phyloP scores from a whole-genome alignment of 2,797 vertebrate genomes.

The Acestrorhynchus altus region DNA sequence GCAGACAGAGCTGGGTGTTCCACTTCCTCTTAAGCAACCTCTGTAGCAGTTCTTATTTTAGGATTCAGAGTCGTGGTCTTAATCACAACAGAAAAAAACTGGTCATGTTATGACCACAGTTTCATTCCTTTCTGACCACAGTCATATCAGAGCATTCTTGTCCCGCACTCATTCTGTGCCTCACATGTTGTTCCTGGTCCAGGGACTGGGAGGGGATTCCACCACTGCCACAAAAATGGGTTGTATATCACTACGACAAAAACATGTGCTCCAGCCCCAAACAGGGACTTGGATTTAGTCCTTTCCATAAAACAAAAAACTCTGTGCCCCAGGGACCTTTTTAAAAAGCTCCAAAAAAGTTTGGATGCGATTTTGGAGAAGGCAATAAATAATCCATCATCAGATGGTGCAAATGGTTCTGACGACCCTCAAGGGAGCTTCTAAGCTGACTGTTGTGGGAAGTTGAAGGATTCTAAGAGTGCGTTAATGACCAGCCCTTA shows the following conservation, averaged over 20 bases:
- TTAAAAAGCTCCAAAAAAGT: slow-evolving; percentile 31
- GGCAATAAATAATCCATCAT: slow-evolving; percentile 46
- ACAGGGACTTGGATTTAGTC: slow-evolving; percentile 19
- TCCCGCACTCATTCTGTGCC: background rate
- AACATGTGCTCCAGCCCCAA: slow-evolving; percentile 31
- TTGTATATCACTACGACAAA: slow-evolving; percentile 28
- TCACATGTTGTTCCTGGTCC: slow-evolving; percentile 39
- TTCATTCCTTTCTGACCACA: background rate
- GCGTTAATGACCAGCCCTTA: background rate
- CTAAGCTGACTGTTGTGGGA: slow-evolving; percentile 48
- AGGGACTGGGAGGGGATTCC: slow-evolving; percentile 24
- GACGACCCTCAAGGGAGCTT: slow-evolving; percentile 44
- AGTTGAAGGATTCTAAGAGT: slow-evolving; percentile 21
- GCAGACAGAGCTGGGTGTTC: too few relatives aligned
- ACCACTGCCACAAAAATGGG: slow-evolving; percentile 44
- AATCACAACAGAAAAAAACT: background rate
- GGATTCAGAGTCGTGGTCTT: background rate
- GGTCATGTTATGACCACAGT: background rate
- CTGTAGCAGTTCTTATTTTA: background rate
- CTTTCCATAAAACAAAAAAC: slow-evolving; percentile 22
- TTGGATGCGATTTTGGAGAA: slow-evolving; percentile 36
- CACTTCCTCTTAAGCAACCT: background rate
- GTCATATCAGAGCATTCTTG: background rate
- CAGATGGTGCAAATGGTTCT: slow-evolving; percentile 43
- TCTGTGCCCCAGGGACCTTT: slow-evolving; percentile 48